Evolutionary conservation across 2,113 vertebrate species (phyloP), one percentile per base, ranked within the genome.

Genomic region (Marmota flaviventris): DNA sequence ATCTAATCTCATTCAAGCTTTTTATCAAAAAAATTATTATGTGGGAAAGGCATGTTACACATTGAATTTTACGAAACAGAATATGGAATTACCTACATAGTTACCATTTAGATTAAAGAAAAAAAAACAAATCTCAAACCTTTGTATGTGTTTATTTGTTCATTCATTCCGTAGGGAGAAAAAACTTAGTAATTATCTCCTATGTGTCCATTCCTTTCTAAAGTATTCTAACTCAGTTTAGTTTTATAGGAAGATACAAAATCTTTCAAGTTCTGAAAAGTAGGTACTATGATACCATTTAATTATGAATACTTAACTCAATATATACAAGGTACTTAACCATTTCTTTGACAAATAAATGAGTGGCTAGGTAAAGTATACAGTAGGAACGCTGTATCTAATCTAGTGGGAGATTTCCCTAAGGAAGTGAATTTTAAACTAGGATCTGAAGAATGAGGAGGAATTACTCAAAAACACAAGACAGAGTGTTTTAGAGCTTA

Each of bases 341-440:
- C 5, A 32, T 77, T 92, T 67, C 17, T 67, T 86, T 39, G 42
- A 3, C 58, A 67, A 89, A 39, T 67, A 84, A 67, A 67, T 67
- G n/a, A 82, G 11, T 61, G 25, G 53, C 51, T 69, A 65, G 61
- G 37, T 58, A 58, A 87, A 22, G 11, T 86, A 1, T 16, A 2
- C 39, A 67, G n/a, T 51, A 75, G 58, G 17, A 83, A 65, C 18
- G 72, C n/a, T 58, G 2, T 70, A 12, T 77, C 58, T 78, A 58
- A 85, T 75, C 48, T 69, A 78, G 20, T 89, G 48, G 56, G 63
- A 51, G 7, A 6, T 63, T 88, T 87, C 13, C 34, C 48, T 18
- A 7, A 92, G n/a, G 45, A 96, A 92, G 29, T 69, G 18, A 89
- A 65, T 94, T 96, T 89, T 90, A 93, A 95, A 39, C 17, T 89